These are phyloP conservation scores for Gyrodactylus bullatarudis DNA, from an alignment of 1,140 invertebrate species.

Conservation along the genomic window DNA sequence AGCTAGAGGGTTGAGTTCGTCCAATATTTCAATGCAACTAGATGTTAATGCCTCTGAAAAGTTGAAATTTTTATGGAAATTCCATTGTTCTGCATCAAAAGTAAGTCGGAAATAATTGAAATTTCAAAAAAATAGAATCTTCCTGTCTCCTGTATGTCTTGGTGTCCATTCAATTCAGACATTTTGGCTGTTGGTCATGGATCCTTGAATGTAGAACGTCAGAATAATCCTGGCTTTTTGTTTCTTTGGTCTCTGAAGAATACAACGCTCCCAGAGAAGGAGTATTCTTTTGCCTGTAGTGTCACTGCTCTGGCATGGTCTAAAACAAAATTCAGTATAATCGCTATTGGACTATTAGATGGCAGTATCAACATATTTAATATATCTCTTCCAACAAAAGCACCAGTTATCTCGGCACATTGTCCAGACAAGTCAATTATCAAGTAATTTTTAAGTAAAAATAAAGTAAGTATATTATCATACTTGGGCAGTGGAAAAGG, in stretches of 20 bases:
- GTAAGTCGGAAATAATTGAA: background rate
- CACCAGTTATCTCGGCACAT: too few species aligned
- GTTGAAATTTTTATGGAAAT: background rate
- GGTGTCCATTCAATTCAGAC: background rate
- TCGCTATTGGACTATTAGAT: background rate
- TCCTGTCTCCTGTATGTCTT: background rate
- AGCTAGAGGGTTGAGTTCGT: background rate
- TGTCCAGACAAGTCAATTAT: too few species aligned
- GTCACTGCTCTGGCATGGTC: background rate
- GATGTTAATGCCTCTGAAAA: background rate
- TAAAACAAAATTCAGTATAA: background rate
- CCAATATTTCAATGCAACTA: background rate
- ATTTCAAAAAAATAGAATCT: background rate
- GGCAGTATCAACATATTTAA: background rate
- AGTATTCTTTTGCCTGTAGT: background rate
- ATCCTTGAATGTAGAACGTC: background rate
- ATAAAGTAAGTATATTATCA: too few species aligned
- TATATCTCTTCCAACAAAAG: background rate
- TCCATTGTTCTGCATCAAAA: background rate
- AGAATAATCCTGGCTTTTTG: background rate
- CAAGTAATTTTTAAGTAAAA: too few species aligned
- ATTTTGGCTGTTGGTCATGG: background rate
- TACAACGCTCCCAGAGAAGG: background rate
- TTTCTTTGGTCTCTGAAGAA: background rate
- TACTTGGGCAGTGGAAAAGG: too few species aligned